phyloP scores from a whole-genome alignment of 2,113 vertebrate genomes.

The Hippocampus zosterae region DNA sequence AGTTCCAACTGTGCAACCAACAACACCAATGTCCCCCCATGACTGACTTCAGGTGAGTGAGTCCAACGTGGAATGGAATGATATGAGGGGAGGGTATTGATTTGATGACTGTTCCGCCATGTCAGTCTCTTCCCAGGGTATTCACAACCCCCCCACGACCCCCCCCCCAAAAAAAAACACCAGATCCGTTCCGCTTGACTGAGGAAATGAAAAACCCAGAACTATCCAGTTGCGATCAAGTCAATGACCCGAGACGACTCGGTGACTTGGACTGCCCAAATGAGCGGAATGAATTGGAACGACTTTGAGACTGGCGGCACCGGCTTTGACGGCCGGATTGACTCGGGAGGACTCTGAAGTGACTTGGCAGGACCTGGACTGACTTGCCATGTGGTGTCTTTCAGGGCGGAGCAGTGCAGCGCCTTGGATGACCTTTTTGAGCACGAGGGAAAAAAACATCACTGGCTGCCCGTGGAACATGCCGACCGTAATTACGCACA shows the following conservation, averaged over 20 bases:
- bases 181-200: too few species aligned
- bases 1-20: conserved; percentile 88
- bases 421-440: conserved; percentile 87
- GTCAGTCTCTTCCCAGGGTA: too few species aligned
- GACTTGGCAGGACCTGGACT: background rate
- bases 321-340: background rate
- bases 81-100: too few species aligned
- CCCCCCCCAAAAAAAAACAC: too few species aligned
- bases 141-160: too few species aligned
- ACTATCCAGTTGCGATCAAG: too few species aligned
- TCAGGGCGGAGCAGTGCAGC: conserved; percentile 85
- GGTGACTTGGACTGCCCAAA: too few species aligned
- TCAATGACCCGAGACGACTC: too few species aligned
- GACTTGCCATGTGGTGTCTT: conserved; percentile 1
- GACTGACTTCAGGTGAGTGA: conserved; percentile 80
- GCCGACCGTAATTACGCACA: conserved; percentile 76
- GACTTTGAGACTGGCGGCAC: background rate
- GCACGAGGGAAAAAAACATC: conserved; percentile 84
- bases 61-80: background rate
- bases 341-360: background rate
- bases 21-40: conserved; percentile 78
- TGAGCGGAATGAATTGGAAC: too few species aligned
- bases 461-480: conserved; percentile 92
- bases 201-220: too few species aligned
- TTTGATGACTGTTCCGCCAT: too few species aligned